Evolutionary conservation across 2,113 vertebrate genomes (phyloP).

Genomic region (Alethe castanea): DNA sequence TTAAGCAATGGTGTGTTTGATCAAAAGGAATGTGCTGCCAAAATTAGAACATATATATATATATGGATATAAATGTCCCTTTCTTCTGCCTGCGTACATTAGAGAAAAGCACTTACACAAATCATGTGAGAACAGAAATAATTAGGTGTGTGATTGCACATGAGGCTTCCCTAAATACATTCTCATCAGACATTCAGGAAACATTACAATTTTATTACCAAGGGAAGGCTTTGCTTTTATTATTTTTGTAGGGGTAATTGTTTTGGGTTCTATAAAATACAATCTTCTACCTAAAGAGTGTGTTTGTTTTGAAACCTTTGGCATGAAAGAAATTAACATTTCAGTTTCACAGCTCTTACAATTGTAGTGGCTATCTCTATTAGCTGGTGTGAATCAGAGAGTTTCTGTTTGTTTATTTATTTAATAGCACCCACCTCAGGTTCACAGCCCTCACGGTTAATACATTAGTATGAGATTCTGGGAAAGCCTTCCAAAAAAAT

Average conservation of each 20-base stretch:
- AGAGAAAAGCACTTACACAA: neutral
- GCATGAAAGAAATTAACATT: constrained; percentile 23
- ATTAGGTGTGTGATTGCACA: constrained; percentile 31
- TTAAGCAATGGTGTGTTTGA: neutral
- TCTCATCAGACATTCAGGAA: constrained; percentile 24
- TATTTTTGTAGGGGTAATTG: constrained; percentile 5
- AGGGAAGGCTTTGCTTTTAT: constrained; percentile 18
- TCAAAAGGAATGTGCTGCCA: neutral
- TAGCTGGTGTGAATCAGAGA: neutral
- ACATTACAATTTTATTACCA: constrained; percentile 2
- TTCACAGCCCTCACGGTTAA: neutral
- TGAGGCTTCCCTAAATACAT: neutral
- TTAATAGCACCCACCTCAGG: neutral
- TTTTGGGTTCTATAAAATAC: neutral
- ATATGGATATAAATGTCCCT: neutral
- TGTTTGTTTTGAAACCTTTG: constrained; percentile 20
- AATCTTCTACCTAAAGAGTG: neutral
- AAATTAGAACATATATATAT: neutral
- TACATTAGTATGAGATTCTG: neutral
- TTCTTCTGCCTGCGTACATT: neutral
- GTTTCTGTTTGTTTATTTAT: neutral
- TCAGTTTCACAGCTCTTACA: neutral
- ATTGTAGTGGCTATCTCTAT: neutral
- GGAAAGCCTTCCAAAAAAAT: neutral
- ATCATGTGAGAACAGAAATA: neutral